These are phyloP conservation scores for Schlechtendalia chinensis DNA, from an alignment of 1,140 invertebrate species.

Conservation along the genomic window DNA sequence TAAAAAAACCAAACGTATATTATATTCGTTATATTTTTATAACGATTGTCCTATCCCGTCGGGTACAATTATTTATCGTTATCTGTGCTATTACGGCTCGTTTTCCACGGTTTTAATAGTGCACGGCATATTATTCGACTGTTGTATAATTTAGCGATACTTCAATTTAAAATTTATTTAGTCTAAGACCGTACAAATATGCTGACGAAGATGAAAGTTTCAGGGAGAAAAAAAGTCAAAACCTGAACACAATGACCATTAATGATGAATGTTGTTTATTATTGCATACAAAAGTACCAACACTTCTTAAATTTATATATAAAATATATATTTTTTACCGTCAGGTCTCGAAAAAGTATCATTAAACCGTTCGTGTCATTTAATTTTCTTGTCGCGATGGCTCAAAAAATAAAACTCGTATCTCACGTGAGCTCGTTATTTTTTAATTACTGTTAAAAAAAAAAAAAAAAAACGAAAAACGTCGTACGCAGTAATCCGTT, in stretches of 20 bases:
- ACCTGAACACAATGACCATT: not conserved
- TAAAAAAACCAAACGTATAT: too few species aligned
- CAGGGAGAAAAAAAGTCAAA: not conserved
- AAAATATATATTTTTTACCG: too few species aligned
- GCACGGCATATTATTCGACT: not conserved
- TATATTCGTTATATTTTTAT: not conserved
- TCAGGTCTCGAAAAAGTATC: too few species aligned
- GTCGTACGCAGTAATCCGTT: not conserved
- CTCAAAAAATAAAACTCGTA: not conserved
- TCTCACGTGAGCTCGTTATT: constrained; percentile 12
- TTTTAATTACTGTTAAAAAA: not conserved
- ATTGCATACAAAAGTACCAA: not conserved
- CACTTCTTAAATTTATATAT: constrained; percentile 1
- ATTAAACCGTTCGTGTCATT: too few species aligned
- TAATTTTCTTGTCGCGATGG: not conserved
- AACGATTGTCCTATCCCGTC: not conserved
- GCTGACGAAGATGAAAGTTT: not conserved
- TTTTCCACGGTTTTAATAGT: not conserved
- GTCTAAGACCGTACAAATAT: too few species aligned
- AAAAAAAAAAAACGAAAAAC: too few species aligned
- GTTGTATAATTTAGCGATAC: not conserved
- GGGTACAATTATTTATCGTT: not conserved
- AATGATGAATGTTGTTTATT: constrained; percentile 24
- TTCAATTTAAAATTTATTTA: not conserved
- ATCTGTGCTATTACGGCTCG: not conserved